phyloP scores from a whole-genome alignment of 2,888 invertebrate species.

The Salticus scenicus region DNA sequence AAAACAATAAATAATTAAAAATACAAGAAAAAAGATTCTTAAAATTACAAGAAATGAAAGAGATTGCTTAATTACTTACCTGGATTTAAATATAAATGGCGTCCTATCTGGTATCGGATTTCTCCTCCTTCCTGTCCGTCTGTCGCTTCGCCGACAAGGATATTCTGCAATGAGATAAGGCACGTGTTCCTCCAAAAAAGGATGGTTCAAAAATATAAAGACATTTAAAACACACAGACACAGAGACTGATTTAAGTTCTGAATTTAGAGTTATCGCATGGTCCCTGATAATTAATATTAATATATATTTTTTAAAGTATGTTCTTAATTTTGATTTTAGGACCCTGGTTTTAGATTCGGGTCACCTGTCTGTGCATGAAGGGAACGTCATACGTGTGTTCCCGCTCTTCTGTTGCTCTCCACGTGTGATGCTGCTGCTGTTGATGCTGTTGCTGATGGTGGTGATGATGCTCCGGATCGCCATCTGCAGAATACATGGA shows the following conservation, averaged over 20 bases:
- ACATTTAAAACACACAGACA: constrained; percentile 38
- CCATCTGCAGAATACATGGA: constrained; percentile 69
- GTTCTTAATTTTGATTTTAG: not conserved
- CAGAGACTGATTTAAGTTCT: not conserved
- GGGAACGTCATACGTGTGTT: constrained; percentile 71
- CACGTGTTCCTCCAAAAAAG: constrained; percentile 65
- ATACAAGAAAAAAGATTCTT: too few relatives aligned
- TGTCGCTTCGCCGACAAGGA: constrained; percentile 56
- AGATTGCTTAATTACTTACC: constrained; percentile 30
- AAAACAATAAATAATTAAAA: too few relatives aligned
- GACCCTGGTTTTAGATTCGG: constrained; percentile 43
- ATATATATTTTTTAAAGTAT: not conserved
- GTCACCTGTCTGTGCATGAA: constrained; percentile 71
- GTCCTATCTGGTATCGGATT: constrained; percentile 61
- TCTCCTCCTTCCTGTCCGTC: constrained; percentile 56
- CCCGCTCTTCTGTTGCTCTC: constrained; percentile 63
- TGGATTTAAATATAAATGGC: constrained; percentile 61
- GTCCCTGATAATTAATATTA: constrained; percentile 15
- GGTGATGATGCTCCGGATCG: constrained; percentile 41
- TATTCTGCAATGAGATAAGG: constrained; percentile 68
- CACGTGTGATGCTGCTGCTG: constrained; percentile 38
- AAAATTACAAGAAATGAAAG: too few relatives aligned
- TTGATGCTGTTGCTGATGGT: constrained; percentile 49
- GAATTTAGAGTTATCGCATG: not conserved
- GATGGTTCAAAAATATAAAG: constrained; percentile 19